These are phyloP conservation scores for Calameuta idolon DNA, from an alignment of 2,888 invertebrate genomes.

Conservation along the genomic window DNA sequence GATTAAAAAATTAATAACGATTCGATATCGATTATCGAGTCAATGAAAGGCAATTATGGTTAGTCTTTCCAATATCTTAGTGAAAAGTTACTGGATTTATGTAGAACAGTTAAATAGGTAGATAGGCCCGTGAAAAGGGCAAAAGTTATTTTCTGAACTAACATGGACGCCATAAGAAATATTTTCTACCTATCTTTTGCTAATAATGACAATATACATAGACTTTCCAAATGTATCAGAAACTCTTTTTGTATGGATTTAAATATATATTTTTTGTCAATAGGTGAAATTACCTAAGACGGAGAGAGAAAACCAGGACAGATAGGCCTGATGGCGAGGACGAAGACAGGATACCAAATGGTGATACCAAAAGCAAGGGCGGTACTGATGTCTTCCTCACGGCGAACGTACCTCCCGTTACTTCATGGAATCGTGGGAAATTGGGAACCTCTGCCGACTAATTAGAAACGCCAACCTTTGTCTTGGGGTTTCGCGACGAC, in stretches of 20 bases:
- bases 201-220: constrained; percentile 24
- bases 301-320: not conserved
- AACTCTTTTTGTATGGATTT: constrained; percentile 1
- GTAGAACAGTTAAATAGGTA: constrained; percentile 42
- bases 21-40: not conserved
- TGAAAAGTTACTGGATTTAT: constrained; percentile 21
- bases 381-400: not conserved
- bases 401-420: constrained; percentile 21
- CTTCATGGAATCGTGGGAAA: constrained; percentile 53
- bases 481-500: constrained; percentile 42
- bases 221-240: not conserved
- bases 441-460: constrained; percentile 45
- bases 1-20: not conserved
- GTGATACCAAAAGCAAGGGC: not conserved
- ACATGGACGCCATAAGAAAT: not conserved
- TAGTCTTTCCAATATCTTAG: not conserved
- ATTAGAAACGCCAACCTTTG: constrained; percentile 49
- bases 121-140: constrained; percentile 40
- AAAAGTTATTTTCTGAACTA: constrained; percentile 34
- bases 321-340: not conserved
- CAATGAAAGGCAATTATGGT: not conserved
- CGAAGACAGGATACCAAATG: not conserved
- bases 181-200: constrained; percentile 25
- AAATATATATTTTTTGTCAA: not conserved
- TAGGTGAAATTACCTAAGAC: not conserved